These are phyloP conservation scores for Hypercompe scribonia DNA, from an alignment of 2,888 invertebrate genomes.

Conservation along the genomic window DNA sequence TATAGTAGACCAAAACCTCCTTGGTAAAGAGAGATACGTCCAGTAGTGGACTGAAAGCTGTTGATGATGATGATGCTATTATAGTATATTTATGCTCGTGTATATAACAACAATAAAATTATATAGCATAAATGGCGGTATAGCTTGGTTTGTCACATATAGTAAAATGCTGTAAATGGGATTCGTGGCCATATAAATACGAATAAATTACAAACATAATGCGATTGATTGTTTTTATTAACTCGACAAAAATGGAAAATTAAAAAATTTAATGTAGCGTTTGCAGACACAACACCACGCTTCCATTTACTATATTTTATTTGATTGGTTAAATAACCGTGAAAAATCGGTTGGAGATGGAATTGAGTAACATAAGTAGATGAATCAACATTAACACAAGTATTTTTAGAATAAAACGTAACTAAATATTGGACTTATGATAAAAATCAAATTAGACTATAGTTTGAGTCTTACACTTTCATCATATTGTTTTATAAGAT, in stretches of 20 bases:
- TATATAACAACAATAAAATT: constrained; percentile 4
- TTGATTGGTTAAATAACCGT: neutral
- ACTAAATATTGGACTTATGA: neutral
- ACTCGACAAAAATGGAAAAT: neutral
- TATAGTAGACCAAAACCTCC: no score
- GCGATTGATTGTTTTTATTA: neutral
- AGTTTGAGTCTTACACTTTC: neutral
- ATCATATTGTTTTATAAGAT: neutral
- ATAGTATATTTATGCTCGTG: constrained; percentile 27
- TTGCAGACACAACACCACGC: neutral
- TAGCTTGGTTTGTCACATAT: neutral
- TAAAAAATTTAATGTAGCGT: no score
- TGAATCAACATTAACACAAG: neutral
- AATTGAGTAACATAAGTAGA: constrained; percentile 7
- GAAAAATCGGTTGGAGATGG: neutral
- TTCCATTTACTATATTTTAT: neutral
- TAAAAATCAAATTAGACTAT: neutral
- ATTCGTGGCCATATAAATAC: neutral
- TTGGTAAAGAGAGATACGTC: no score
- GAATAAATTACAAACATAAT: neutral
- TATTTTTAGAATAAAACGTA: neutral
- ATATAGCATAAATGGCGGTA: neutral
- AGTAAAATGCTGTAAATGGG: neutral
- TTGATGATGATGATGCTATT: no score
- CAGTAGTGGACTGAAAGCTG: no score